A percentile compares a stretch with the other conserved stretches of the same genome.
Conservation (phyloP, 1,140 invertebrate genomes). For the Drosophila sp. region DNA sequence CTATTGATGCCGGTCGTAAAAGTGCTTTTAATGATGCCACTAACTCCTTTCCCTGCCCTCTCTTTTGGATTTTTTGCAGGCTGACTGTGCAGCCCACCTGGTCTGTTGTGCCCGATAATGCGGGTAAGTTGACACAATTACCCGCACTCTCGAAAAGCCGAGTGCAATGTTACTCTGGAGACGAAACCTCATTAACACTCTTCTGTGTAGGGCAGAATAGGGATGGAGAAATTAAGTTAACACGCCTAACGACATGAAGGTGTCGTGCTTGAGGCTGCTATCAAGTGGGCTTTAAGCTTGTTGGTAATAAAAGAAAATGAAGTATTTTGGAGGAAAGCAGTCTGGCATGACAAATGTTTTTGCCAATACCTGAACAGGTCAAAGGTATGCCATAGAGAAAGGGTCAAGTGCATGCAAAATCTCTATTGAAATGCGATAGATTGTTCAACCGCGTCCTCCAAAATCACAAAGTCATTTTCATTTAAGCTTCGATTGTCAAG, state of each 20-base stretch:
- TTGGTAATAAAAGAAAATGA: too few species aligned
- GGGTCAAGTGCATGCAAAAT: conserved; percentile 23
- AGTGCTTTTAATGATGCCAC: conserved; percentile 40
- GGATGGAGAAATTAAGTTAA: conserved; percentile 47
- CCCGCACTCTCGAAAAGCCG: conserved; percentile 29
- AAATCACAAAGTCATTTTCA: conserved; percentile 50
- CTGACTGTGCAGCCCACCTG: conserved; percentile 19
- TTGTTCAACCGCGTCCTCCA: conserved; percentile 11
- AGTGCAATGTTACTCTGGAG: conserved; percentile 45
- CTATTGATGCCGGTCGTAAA: neutral
- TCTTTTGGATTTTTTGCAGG: conserved; percentile 18
- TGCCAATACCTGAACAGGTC: neutral
- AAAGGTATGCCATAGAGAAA: conserved; percentile 6
- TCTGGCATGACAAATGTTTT: neutral
- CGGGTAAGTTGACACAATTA: conserved; percentile 65
- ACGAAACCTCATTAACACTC: conserved; percentile 62
- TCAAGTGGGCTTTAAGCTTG: too few species aligned
- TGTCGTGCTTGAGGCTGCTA: neutral
- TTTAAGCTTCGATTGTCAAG: conserved; percentile 49
- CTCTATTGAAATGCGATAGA: conserved; percentile 6
- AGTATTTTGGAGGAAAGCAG: neutral
- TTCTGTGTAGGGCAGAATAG: conserved; percentile 10
- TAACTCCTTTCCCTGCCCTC: conserved; percentile 27
- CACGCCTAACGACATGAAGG: conserved; percentile 47
- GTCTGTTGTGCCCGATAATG: conserved; percentile 34